Conservation (phyloP, 2,888 invertebrate genomes). For the Sphecodes monilicornis region DNA sequence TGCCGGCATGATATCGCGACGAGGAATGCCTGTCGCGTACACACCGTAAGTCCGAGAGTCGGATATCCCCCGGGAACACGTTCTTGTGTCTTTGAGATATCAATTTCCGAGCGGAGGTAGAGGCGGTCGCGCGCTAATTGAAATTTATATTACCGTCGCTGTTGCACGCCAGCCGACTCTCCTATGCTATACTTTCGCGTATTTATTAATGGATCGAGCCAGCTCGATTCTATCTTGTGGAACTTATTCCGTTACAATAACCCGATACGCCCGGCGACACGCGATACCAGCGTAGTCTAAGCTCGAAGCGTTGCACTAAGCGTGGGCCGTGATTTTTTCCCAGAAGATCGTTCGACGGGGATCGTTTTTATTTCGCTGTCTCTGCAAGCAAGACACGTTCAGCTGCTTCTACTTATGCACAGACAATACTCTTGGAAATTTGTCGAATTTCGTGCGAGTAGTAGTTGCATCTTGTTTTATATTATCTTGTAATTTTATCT, state of each 20-base stretch:
- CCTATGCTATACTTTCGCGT: neutral
- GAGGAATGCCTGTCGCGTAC: neutral
- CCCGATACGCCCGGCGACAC: constrained; percentile 38
- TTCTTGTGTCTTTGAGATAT: constrained; percentile 27
- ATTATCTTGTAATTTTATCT: too few relatives aligned
- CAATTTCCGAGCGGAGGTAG: neutral
- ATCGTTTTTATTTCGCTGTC: neutral
- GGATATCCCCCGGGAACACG: constrained; percentile 11
- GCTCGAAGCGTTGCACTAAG: neutral
- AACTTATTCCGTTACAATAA: constrained; percentile 39
- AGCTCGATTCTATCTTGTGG: constrained; percentile 1
- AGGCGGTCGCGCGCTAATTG: constrained; percentile 3
- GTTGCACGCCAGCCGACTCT: neutral
- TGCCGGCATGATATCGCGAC: constrained; percentile 6
- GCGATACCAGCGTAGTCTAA: constrained; percentile 28
- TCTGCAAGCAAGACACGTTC: too few relatives aligned
- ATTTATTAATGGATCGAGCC: constrained; percentile 32
- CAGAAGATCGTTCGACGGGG: neutral
- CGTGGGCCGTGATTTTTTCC: neutral
- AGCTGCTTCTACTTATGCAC: too few relatives aligned
- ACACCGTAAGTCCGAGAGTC: neutral
- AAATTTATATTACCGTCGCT: constrained; percentile 28
- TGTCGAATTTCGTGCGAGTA: too few relatives aligned
- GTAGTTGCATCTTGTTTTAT: too few relatives aligned
- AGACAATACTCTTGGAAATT: too few relatives aligned